A percentile compares a stretch with the other conserved stretches of the same genome.
Conservation (phyloP, 1,140 invertebrate genomes). For the Archivesica marissinica region DNA sequence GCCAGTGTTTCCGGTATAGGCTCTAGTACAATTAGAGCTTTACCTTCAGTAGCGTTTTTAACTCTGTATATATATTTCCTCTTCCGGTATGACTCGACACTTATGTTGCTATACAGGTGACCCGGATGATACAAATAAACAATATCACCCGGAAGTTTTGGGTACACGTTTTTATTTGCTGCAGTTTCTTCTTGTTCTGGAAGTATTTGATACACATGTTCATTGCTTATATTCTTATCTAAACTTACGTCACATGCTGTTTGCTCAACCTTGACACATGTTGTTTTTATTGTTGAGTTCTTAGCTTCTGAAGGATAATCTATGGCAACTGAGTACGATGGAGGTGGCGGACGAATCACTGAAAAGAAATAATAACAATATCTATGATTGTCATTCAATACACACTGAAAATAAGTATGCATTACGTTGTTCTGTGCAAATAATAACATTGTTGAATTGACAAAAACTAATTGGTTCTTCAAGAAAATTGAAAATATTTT, state of each 20-base stretch:
- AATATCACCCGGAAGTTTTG: constrained; percentile 31
- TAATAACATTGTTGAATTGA: too few species aligned
- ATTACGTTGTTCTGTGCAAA: too few species aligned
- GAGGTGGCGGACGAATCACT: constrained; percentile 52
- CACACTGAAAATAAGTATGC: too few species aligned
- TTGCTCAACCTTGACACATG: too few species aligned
- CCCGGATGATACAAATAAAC: background rate
- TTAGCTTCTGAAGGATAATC: constrained; percentile 14
- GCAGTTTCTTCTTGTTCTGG: background rate
- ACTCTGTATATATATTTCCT: constrained; percentile 25
- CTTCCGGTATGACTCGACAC: background rate
- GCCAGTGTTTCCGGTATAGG: constrained; percentile 56
- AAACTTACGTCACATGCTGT: background rate
- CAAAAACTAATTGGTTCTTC: too few species aligned
- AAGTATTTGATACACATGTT: background rate
- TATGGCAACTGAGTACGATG: constrained; percentile 28
- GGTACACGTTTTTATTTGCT: background rate
- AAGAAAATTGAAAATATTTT: too few species aligned
- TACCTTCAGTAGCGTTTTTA: constrained; percentile 10
- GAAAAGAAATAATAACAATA: constrained; percentile 22
- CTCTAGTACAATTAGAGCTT: constrained; percentile 37
- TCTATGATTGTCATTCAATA: too few species aligned
- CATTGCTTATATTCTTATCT: background rate
- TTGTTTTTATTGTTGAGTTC: background rate
- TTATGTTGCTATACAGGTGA: constrained; percentile 22